Base-by-base conservation (phyloP, 2,888 invertebrate species). In the Marronus borbonicus region DNA sequence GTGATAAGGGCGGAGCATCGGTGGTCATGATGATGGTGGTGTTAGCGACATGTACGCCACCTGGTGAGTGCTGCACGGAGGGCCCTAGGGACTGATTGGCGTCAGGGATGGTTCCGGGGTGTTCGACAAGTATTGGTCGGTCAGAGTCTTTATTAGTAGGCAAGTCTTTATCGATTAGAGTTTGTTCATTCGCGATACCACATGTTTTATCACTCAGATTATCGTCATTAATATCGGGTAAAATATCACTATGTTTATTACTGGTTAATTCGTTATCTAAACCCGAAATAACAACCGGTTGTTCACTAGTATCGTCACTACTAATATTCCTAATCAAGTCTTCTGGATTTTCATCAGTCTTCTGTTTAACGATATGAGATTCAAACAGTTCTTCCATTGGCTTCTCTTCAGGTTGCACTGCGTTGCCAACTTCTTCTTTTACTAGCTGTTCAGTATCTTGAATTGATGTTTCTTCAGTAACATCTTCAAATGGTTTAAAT, bases 51-150 rank as follows among this genome's bases (percentile, higher is more conserved):
- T 85, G 84, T 85, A 82, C 86, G 86, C 88, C 87, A 89, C 89
- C 78, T 83, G 85, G 68, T 88, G 90, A 86, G 86, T 85, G 83
- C 88, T 89, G 81, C 81, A 83, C 87, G 89, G 87, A 87, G 81
- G 86, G 88, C 87, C 90, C 90, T 83, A 83, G 86, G 87, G 82
- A 88, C 85, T 86, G 70, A 24, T 72, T 70, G 85, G 50, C 36
- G 28, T 65, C 52, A 44, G 20, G 79, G 77, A 68, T 28, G 44
- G 28, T 72, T 75, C 36, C 64, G 39, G 31, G 55, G 20, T 79
- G 17, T 52, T 52, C 52, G n/a, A n/a, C 76, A 24, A 50, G 44
- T 75, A 36, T 50, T 77, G 68, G 60, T 68, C 24, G 62, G 78
- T 81, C 82, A 58, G 68, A 68, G 81, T 85, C 85, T 79, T 78